Evolutionary conservation across 2,888 invertebrate genomes (phyloP).

Genomic region (Rhagonycha fulva): DNA sequence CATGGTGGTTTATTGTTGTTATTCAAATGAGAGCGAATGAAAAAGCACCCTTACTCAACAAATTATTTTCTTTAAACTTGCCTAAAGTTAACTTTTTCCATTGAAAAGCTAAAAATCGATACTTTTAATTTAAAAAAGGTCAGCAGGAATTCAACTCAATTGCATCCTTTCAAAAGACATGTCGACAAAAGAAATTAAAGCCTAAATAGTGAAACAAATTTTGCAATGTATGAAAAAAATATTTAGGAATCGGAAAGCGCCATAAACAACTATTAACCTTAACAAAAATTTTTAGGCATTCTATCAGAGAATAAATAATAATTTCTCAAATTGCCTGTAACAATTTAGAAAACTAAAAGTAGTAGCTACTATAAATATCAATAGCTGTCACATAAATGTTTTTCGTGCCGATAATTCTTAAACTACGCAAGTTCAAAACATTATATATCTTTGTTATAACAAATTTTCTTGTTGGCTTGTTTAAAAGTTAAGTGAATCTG

Average conservation of each 20-base stretch:
- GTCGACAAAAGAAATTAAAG: slow-evolving; percentile 26
- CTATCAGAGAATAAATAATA: slow-evolving; percentile 33
- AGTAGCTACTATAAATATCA: slow-evolving; percentile 44
- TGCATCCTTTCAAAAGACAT: slow-evolving; percentile 25
- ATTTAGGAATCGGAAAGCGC: slow-evolving; percentile 11
- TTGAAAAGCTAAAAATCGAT: slow-evolving; percentile 21
- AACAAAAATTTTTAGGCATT: background rate
- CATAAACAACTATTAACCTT: background rate
- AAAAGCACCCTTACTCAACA: background rate
- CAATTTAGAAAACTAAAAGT: slow-evolving; percentile 39
- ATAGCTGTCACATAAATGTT: slow-evolving; percentile 41
- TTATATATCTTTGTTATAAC: slow-evolving; percentile 38
- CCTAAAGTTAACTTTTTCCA: background rate
- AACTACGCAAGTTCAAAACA: slow-evolving; percentile 35
- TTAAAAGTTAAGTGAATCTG: slow-evolving; percentile 18
- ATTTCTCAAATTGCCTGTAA: slow-evolving; percentile 35
- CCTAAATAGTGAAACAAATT: slow-evolving; percentile 17
- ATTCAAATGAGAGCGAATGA: background rate
- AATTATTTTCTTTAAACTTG: background rate
- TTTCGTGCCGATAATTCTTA: slow-evolving; percentile 35
- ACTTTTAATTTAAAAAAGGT: slow-evolving; percentile 25
- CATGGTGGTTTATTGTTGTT: background rate
- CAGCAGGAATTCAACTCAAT: slow-evolving; percentile 23
- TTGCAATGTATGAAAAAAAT: slow-evolving; percentile 11
- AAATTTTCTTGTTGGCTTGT: slow-evolving; percentile 21